Conservation (phyloP, 2,797 vertebrate species). For the Rhinella marina region DNA sequence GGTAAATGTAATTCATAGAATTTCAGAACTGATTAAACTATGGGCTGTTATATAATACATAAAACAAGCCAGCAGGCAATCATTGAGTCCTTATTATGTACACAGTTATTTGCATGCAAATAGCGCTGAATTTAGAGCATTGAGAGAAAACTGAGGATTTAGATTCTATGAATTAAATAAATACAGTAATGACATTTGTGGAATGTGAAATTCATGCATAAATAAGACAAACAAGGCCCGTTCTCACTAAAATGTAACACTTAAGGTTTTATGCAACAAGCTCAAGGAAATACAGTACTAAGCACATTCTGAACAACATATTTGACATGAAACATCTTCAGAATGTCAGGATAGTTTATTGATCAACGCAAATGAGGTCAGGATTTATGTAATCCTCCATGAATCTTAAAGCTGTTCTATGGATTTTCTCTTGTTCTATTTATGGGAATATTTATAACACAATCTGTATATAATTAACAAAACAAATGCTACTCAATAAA, state of each 20-base stretch:
- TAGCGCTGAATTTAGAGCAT: constrained; percentile 27
- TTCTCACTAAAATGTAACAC: constrained; percentile 15
- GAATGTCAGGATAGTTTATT: constrained; percentile 18
- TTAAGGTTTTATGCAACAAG: not conserved
- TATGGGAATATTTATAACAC: not conserved
- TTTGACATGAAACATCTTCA: constrained; percentile 18
- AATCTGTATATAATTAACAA: not conserved
- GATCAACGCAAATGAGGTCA: constrained; percentile 22
- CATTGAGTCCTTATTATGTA: constrained; percentile 42
- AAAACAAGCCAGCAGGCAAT: constrained; percentile 36
- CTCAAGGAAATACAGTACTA: constrained; percentile 1
- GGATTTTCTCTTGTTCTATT: constrained; percentile 10
- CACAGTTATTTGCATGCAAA: constrained; percentile 47
- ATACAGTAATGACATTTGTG: constrained; percentile 51
- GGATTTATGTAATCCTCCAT: not conserved
- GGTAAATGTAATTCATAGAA: constrained; percentile 19
- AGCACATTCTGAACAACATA: constrained; percentile 22
- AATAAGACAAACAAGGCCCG: constrained; percentile 34
- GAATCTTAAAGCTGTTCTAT: constrained; percentile 16
- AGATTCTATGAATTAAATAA: constrained; percentile 48
- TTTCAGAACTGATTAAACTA: constrained; percentile 39
- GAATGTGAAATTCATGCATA: constrained; percentile 32
- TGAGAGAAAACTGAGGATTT: constrained; percentile 36
- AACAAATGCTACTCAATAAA: constrained; percentile 4
- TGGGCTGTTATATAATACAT: constrained; percentile 43